Percentiles rank a stretch among this genome's conserved stretches.
These are phyloP conservation scores for Apodemia duryi DNA, from an alignment of 2,888 invertebrate species.

Conservation along the genomic window DNA sequence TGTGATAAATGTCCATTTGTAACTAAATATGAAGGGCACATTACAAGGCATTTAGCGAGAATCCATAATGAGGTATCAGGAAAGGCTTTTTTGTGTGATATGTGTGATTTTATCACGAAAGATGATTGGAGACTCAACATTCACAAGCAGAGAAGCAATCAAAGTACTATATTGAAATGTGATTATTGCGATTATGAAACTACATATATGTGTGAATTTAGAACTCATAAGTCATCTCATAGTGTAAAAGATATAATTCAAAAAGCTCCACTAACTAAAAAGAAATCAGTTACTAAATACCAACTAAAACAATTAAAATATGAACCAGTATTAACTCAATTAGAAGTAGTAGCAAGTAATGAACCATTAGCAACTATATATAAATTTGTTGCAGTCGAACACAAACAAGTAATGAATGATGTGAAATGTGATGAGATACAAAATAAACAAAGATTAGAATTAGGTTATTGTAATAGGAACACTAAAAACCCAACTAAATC, in stretches of 20 bases:
- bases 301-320: neutral
- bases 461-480: neutral
- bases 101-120: constrained; percentile 53
- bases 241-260: constrained; percentile 12
- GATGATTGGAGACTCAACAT: constrained; percentile 50
- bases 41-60: constrained; percentile 53
- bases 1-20: constrained; percentile 56
- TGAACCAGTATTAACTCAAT: neutral
- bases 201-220: constrained; percentile 47
- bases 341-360: neutral
- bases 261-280: neutral
- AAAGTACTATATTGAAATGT: constrained; percentile 41
- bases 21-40: constrained; percentile 53
- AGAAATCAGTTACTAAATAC: neutral
- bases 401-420: neutral
- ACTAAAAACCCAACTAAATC: neutral
- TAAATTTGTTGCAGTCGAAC: neutral
- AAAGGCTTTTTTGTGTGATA: constrained; percentile 46
- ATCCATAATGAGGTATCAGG: constrained; percentile 52
- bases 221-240: constrained; percentile 45
- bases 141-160: constrained; percentile 50
- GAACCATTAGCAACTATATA: neutral
- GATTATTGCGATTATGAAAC: constrained; percentile 47
- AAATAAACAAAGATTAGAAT: neutral
- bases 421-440: neutral